Percentiles rank a stretch among this genome's conserved stretches.
Evolutionary conservation across 2,888 invertebrate genomes (phyloP).

Genomic region (Trissoscelio sp.): DNA sequence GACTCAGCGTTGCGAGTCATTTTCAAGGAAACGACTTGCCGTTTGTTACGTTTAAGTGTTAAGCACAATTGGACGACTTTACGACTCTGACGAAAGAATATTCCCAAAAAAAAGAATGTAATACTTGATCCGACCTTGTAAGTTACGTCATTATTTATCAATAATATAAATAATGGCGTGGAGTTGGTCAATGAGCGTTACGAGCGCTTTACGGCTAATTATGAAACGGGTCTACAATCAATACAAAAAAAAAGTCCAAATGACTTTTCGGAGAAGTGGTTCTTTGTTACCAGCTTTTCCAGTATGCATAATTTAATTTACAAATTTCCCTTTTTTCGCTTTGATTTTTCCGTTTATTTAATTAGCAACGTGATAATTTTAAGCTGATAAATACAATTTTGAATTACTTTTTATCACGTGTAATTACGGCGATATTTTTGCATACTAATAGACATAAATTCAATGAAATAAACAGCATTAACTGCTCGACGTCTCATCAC

Average conservation of each 20-base stretch:
- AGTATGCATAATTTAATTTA: slow-evolving; percentile 60
- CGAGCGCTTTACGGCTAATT: slow-evolving; percentile 59
- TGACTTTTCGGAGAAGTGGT: slow-evolving; percentile 58
- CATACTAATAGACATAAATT: slow-evolving; percentile 3
- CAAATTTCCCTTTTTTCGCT: slow-evolving; percentile 3
- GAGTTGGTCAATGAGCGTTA: slow-evolving; percentile 57
- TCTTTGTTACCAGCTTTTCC: slow-evolving; percentile 62
- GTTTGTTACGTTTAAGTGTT: slow-evolving; percentile 51
- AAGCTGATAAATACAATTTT: slow-evolving; percentile 5
- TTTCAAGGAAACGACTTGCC: slow-evolving; percentile 53
- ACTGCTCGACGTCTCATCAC: slow-evolving; percentile 29
- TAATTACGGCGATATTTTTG: slow-evolving; percentile 41
- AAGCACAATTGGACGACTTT: slow-evolving; percentile 55
- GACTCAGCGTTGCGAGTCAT: slow-evolving; percentile 31
- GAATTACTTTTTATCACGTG: slow-evolving; percentile 14
- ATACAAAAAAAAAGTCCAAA: slow-evolving; percentile 44
- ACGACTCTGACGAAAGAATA: slow-evolving; percentile 60
- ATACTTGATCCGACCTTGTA: slow-evolving; percentile 50
- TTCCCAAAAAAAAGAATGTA: slow-evolving; percentile 40
- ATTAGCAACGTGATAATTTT: slow-evolving; percentile 32
- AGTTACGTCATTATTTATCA: slow-evolving; percentile 64
- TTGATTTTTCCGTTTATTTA: slow-evolving; percentile 42
- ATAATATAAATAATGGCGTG: slow-evolving; percentile 56
- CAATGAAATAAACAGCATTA: slow-evolving; percentile 42
- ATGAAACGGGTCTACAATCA: slow-evolving; percentile 56